phyloP scores from a whole-genome alignment of 2,888 invertebrate genomes.

The Lomographa bimaculata region DNA sequence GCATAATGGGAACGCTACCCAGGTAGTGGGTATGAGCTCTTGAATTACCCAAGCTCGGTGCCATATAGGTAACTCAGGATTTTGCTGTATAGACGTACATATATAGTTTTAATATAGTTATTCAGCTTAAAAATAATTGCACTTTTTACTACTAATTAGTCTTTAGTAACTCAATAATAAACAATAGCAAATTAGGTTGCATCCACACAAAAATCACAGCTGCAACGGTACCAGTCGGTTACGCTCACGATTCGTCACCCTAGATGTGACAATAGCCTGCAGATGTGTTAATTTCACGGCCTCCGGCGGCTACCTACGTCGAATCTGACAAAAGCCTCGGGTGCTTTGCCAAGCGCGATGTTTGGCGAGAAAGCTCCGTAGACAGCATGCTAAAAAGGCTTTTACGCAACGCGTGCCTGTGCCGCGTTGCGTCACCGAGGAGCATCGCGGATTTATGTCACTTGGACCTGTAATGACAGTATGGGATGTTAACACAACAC shows the following conservation, averaged over 20 bases:
- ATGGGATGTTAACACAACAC: too few species aligned
- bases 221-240: constrained; percentile 67
- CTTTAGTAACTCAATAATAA: too few species aligned
- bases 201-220: constrained; percentile 25
- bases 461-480: constrained; percentile 37
- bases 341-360: constrained; percentile 61
- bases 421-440: constrained; percentile 55
- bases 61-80: too few species aligned
- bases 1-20: too few species aligned
- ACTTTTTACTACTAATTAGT: too few species aligned
- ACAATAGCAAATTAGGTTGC: constrained; percentile 15
- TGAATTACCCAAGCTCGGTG: too few species aligned
- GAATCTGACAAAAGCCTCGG: constrained; percentile 60
- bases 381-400: constrained; percentile 74
- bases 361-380: constrained; percentile 71
- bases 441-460: constrained; percentile 57
- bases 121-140: too few species aligned
- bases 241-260: constrained; percentile 61
- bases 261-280: constrained; percentile 49
- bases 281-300: constrained; percentile 69
- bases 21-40: too few species aligned
- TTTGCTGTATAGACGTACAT: too few species aligned
- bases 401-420: constrained; percentile 66
- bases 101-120: too few species aligned
- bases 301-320: constrained; percentile 38